Percentiles rank a stretch among this genome's conserved stretches.
These are phyloP conservation scores for Volucella inflata DNA, from an alignment of 2,888 invertebrate genomes.

Conservation along the genomic window DNA sequence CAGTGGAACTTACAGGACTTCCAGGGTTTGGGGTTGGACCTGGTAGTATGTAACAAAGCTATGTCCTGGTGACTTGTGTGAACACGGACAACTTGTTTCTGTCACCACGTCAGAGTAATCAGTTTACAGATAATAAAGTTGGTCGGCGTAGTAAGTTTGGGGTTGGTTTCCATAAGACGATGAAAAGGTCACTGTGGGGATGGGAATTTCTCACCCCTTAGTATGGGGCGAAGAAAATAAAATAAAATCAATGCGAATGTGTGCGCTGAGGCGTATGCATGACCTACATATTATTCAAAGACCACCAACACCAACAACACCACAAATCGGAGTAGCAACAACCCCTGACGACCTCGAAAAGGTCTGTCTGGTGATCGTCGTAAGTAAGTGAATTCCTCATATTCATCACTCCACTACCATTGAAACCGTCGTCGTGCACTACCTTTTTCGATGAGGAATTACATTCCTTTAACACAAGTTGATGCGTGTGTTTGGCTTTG, in stretches of 20 bases:
- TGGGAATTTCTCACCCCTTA: conserved; percentile 45
- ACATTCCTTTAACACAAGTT: conserved; percentile 17
- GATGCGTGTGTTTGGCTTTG: conserved; percentile 22
- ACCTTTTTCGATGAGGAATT: conserved; percentile 55
- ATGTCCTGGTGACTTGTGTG: conserved; percentile 68
- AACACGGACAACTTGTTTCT: conserved; percentile 71
- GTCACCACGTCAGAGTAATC: conserved; percentile 70
- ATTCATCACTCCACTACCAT: conserved; percentile 15
- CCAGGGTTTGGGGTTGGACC: conserved; percentile 28
- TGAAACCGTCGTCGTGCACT: no score
- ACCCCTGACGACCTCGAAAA: conserved; percentile 44
- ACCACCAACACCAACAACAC: conserved; percentile 15
- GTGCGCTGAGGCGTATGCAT: conserved; percentile 37
- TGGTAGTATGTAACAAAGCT: conserved; percentile 1
- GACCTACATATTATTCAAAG: conserved; percentile 74
- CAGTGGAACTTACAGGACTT: background rate
- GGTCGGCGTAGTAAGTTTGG: conserved; percentile 63
- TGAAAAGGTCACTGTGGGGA: conserved; percentile 57
- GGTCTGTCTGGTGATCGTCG: conserved; percentile 52
- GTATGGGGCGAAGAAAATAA: conserved; percentile 35
- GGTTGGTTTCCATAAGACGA: conserved; percentile 59
- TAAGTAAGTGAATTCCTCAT: conserved; percentile 56
- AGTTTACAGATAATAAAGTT: conserved; percentile 74
- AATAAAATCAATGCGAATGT: conserved; percentile 14
- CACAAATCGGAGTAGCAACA: conserved; percentile 16